A percentile compares a stretch with the other conserved stretches of the same genome.
Conservation (phyloP, 2,888 invertebrate species). For the Drosophila kambysellisi region DNA sequence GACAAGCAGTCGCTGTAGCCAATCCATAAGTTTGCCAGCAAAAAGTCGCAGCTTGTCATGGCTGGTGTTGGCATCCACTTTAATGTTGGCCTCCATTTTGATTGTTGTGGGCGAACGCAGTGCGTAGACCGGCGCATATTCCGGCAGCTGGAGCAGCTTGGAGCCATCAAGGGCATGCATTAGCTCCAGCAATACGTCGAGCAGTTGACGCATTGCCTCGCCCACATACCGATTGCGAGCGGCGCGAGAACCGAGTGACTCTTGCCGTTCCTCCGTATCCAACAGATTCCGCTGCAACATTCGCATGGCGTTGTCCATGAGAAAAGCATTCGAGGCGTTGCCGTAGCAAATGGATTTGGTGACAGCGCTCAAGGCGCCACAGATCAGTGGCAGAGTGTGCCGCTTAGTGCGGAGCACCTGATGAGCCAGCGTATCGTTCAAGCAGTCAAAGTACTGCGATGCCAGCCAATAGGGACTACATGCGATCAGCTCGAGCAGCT, state of each 20-base stretch:
- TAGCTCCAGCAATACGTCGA: constrained; percentile 16
- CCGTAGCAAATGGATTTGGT: constrained; percentile 27
- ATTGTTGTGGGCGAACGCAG: constrained; percentile 13
- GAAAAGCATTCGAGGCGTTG: not conserved
- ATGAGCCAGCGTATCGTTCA: constrained; percentile 33
- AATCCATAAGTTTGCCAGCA: constrained; percentile 41
- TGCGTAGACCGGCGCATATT: constrained; percentile 31
- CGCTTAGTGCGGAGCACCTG: not conserved
- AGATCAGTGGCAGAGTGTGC: constrained; percentile 17
- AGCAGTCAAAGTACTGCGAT: constrained; percentile 44
- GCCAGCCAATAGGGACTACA: constrained; percentile 57
- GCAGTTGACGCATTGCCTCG: constrained; percentile 29
- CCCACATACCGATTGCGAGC: constrained; percentile 57
- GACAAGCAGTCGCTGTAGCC: constrained; percentile 44
- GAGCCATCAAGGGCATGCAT: not conserved
- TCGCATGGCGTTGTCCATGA: constrained; percentile 12
- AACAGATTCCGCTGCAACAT: constrained; percentile 59
- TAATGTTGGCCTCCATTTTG: not conserved
- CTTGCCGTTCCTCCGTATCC: constrained; percentile 25
- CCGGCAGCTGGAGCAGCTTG: constrained; percentile 5
- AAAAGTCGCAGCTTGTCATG: constrained; percentile 10
- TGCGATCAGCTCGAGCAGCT: constrained; percentile 51
- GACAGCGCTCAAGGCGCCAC: constrained; percentile 37
- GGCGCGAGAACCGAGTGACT: not conserved
- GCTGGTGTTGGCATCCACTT: not conserved